Conservation (phyloP, 2,888 invertebrate species). For the Luffia ferchaultella region DNA sequence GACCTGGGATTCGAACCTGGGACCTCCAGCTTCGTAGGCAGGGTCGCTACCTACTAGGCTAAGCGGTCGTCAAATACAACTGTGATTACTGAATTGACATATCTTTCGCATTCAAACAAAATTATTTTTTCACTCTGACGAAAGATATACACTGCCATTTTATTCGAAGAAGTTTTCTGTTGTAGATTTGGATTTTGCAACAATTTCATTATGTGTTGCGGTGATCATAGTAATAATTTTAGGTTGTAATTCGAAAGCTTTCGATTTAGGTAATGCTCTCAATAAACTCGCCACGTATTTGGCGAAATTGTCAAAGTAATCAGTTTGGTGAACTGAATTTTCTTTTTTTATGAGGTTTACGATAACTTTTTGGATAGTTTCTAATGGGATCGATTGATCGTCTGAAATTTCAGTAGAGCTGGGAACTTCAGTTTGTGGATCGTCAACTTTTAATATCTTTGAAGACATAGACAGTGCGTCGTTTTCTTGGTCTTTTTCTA, state of each 20-base stretch:
- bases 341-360: not conserved
- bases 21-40: too few relatives aligned
- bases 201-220: not conserved
- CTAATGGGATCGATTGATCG: not conserved
- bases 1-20: too few relatives aligned
- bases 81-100: too few relatives aligned
- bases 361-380: not conserved
- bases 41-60: too few relatives aligned
- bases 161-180: too few relatives aligned
- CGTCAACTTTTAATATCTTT: not conserved
- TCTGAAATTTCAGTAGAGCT: not conserved
- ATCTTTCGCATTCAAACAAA: too few relatives aligned
- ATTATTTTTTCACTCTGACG: too few relatives aligned
- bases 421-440: not conserved
- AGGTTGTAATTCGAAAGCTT: constrained; percentile 27
- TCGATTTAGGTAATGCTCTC: constrained; percentile 21
- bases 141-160: too few relatives aligned
- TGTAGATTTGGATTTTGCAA: too few relatives aligned
- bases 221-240: constrained; percentile 15
- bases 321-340: not conserved
- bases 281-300: constrained; percentile 29
- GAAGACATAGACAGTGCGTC: not conserved
- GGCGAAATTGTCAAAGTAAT: constrained; percentile 27
- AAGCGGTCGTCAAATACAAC: too few relatives aligned
- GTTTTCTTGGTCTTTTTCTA: not conserved